These are phyloP conservation scores for Dendrocincla tyrannina DNA, from an alignment of 2,797 vertebrate genomes.

Conservation along the genomic window DNA sequence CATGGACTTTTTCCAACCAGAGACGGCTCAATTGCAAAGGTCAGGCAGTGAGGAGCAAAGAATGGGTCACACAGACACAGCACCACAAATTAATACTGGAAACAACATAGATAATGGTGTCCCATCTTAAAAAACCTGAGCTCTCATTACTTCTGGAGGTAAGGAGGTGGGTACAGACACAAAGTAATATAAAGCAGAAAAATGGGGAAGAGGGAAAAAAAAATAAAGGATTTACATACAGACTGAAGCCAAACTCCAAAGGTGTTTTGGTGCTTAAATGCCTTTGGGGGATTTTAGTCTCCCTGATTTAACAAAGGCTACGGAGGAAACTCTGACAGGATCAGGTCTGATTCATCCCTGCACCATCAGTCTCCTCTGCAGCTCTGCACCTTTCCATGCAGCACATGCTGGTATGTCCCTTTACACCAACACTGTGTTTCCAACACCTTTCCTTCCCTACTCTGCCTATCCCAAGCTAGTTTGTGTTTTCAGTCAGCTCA, in stretches of 20 bases:
- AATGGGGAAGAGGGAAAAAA: neutral
- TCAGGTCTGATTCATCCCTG: neutral
- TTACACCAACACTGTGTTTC: neutral
- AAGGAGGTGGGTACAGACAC: neutral
- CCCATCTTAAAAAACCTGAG: neutral
- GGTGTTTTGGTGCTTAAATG: neutral
- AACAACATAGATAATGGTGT: neutral
- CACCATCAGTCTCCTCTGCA: neutral
- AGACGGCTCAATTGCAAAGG: neutral
- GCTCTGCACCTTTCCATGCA: neutral
- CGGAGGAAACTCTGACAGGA: neutral
- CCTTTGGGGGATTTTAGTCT: neutral
- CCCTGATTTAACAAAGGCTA: neutral
- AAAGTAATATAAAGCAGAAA: neutral
- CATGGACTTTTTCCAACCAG: neutral
- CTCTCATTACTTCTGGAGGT: neutral
- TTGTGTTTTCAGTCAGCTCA: neutral
- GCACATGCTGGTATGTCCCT: rapidly evolving
- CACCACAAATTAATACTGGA: neutral
- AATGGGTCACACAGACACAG: neutral
- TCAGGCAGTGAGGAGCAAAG: neutral
- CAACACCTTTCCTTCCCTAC: neutral
- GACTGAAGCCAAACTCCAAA: neutral
- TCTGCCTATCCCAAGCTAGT: neutral
- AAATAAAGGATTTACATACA: neutral